phyloP scores from a whole-genome alignment of 2,113 vertebrate genomes.

The Verasper variegatus region DNA sequence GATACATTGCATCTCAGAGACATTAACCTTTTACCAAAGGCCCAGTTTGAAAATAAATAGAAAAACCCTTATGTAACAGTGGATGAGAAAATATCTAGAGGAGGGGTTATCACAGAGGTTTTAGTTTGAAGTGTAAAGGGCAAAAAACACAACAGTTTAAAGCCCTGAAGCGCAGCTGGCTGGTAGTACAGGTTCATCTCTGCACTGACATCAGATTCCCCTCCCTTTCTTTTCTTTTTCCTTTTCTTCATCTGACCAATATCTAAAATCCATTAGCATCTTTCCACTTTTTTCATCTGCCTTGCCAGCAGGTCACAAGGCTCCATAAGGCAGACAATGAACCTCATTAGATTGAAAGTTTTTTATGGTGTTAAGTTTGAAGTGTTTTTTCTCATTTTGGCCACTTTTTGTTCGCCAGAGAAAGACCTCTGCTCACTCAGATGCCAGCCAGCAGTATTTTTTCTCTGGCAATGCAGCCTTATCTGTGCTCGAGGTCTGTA shows the following conservation, averaged over 20 bases:
- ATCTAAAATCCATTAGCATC: slow-evolving; percentile 54
- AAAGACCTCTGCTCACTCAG: slow-evolving; percentile 61
- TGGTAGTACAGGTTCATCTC: slow-evolving; percentile 22
- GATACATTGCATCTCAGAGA: not conserved
- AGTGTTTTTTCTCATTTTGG: slow-evolving; percentile 60
- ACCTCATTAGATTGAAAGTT: slow-evolving; percentile 46
- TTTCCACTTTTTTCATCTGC: slow-evolving; percentile 49
- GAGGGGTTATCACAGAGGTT: not conserved
- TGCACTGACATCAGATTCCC: slow-evolving; percentile 16
- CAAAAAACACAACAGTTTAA: slow-evolving; percentile 11
- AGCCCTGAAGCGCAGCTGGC: slow-evolving; percentile 42
- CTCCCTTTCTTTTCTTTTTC: not conserved
- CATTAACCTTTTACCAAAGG: not conserved
- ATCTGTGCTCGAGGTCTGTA: slow-evolving; percentile 81
- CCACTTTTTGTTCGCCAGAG: slow-evolving; percentile 66
- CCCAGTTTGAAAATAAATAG: not conserved
- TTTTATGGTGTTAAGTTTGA: slow-evolving; percentile 61
- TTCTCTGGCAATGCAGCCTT: slow-evolving; percentile 66
- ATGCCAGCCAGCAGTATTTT: slow-evolving; percentile 68
- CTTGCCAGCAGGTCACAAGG: slow-evolving; percentile 15
- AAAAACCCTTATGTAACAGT: not conserved
- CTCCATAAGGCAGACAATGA: slow-evolving; percentile 41
- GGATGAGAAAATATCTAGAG: too few relatives aligned
- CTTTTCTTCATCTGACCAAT: slow-evolving; percentile 20
- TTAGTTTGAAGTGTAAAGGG: not conserved